These are phyloP conservation scores for Lepus europaeus DNA, from an alignment of 2,113 vertebrate genomes.

Conservation along the genomic window DNA sequence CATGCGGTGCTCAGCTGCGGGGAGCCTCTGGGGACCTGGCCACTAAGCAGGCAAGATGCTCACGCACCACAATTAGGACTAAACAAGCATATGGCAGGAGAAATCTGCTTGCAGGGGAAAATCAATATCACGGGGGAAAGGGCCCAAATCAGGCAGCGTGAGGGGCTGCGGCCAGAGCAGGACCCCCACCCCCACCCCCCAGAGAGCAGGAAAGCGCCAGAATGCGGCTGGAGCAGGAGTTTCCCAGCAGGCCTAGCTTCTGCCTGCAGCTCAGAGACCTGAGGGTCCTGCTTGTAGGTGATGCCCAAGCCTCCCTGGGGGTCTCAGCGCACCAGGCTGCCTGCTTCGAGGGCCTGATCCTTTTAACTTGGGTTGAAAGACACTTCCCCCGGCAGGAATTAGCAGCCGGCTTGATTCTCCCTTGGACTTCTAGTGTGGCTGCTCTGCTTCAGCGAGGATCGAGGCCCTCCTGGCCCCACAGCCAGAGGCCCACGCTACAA, in stretches of 20 bases:
- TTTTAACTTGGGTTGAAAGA: background rate
- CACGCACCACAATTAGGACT: constrained; percentile 83
- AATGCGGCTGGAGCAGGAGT: background rate
- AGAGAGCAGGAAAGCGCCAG: constrained; percentile 1
- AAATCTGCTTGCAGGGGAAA: constrained; percentile 80
- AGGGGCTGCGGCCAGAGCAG: constrained; percentile 71
- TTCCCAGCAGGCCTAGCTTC: constrained; percentile 6
- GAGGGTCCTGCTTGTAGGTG: background rate
- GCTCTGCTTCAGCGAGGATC: background rate
- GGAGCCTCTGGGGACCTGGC: constrained; percentile 77
- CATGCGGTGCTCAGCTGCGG: constrained; percentile 59
- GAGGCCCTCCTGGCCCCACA: too few species aligned
- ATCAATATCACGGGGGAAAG: constrained; percentile 81
- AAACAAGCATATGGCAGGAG: constrained; percentile 83
- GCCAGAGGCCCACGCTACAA: too few species aligned
- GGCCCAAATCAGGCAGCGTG: constrained; percentile 76
- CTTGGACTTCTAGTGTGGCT: background rate
- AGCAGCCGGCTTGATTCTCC: background rate
- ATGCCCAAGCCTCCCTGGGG: background rate
- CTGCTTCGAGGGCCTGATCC: background rate
- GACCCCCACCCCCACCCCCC: background rate
- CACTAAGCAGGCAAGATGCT: constrained; percentile 83
- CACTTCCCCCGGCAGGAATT: background rate
- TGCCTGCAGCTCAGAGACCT: constrained; percentile 33
- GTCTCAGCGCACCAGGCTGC: background rate